Conservation (phyloP, 1,140 invertebrate genomes). For the Cylas formicarius region DNA sequence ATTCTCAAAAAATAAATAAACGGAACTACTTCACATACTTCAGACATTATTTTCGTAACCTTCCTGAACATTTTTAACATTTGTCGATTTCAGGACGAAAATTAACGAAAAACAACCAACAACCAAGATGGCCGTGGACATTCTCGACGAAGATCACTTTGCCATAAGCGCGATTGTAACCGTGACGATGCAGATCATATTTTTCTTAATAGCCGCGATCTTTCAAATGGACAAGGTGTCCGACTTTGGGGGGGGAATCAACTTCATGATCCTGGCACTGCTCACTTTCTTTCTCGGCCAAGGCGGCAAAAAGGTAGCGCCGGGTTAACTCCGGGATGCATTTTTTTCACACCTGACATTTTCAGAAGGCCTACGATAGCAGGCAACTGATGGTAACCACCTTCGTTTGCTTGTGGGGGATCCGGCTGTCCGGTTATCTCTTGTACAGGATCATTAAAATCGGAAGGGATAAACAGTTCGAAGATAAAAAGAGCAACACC, state of each 20-base stretch:
- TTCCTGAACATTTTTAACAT: too few species aligned
- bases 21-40: too few species aligned
- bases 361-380: slow-evolving; percentile 67
- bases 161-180: slow-evolving; percentile 83
- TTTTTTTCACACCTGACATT: slow-evolving; percentile 21
- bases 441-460: slow-evolving; percentile 83
- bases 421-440: slow-evolving; percentile 74
- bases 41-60: too few species aligned
- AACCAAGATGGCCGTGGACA: slow-evolving; percentile 57
- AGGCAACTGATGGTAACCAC: slow-evolving; percentile 81
- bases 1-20: too few species aligned
- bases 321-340: not conserved
- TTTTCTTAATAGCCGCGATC: slow-evolving; percentile 76
- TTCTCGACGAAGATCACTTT: slow-evolving; percentile 79
- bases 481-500: slow-evolving; percentile 78
- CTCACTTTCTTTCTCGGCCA: slow-evolving; percentile 80
- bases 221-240: slow-evolving; percentile 86
- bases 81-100: slow-evolving; percentile 17
- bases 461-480: slow-evolving; percentile 82
- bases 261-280: slow-evolving; percentile 82
- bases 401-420: slow-evolving; percentile 80
- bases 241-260: slow-evolving; percentile 85
- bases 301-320: slow-evolving; percentile 55
- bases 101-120: slow-evolving; percentile 1
- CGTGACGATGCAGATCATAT: slow-evolving; percentile 78